These are phyloP conservation scores for Luehdorfia chinensis DNA, from an alignment of 1,140 invertebrate species.

Conservation along the genomic window DNA sequence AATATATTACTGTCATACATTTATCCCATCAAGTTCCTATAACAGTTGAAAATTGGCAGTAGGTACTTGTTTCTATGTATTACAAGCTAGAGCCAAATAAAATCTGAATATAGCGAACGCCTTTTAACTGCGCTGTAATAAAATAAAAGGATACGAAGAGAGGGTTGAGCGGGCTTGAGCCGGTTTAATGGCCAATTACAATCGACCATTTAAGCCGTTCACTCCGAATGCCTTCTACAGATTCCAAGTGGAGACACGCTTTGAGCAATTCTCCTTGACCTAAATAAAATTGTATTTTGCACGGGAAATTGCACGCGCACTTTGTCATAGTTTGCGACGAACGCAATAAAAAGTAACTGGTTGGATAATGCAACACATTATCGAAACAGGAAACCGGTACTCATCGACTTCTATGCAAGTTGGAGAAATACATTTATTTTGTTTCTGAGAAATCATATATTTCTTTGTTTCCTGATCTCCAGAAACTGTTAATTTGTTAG, in stretches of 20 bases:
- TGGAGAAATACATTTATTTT: too few relatives aligned
- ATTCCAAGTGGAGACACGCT: background rate
- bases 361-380: too few relatives aligned
- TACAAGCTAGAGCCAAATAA: background rate
- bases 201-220: slow-evolving; percentile 9
- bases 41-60: too few relatives aligned
- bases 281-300: slow-evolving; percentile 10
- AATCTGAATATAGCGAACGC: slow-evolving; percentile 1
- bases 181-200: slow-evolving; percentile 13
- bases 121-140: background rate
- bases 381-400: too few relatives aligned
- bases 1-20: too few relatives aligned
- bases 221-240: background rate
- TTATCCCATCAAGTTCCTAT: too few relatives aligned
- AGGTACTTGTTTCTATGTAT: too few relatives aligned
- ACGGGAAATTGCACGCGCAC: background rate
- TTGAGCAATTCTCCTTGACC: slow-evolving; percentile 4
- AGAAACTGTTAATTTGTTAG: too few relatives aligned
- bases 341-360: too few relatives aligned
- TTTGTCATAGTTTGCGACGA: background rate
- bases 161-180: background rate
- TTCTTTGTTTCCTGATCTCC: too few relatives aligned
- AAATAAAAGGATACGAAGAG: slow-evolving; percentile 12
- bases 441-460: too few relatives aligned
- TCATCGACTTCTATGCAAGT: too few relatives aligned